A percentile compares a stretch with the other conserved stretches of the same genome.
Evolutionary conservation across 2,888 invertebrate species (phyloP).

Genomic region (Tupiocoris notatus): DNA sequence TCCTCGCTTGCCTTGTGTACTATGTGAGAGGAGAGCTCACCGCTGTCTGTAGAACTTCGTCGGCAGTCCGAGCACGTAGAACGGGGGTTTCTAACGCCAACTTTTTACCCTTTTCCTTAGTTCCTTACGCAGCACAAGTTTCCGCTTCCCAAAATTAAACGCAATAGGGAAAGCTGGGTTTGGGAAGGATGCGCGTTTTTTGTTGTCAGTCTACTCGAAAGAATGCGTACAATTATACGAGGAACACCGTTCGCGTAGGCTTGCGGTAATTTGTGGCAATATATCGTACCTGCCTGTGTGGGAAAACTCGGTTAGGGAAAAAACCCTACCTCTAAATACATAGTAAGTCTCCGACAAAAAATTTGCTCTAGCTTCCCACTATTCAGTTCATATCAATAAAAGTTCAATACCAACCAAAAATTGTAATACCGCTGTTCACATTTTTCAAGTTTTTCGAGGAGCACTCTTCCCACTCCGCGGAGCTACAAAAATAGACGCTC

Average conservation of each 20-base stretch:
- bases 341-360: neutral
- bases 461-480: no score
- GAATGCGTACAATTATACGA: constrained; percentile 2
- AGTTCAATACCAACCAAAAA: no score
- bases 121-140: constrained; percentile 2
- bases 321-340: no score
- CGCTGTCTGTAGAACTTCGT: neutral
- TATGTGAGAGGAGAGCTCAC: neutral
- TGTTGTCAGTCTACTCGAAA: neutral
- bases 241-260: neutral
- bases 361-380: no score
- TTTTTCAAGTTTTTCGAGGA: no score
- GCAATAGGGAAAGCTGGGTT: neutral
- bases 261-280: constrained; percentile 5
- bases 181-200: neutral
- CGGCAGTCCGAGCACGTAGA: constrained; percentile 26
- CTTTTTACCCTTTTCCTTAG: constrained; percentile 14
- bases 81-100: constrained; percentile 14
- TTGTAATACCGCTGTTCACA: no score
- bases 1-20: no score
- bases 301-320: neutral
- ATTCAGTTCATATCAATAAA: no score
- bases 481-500: no score
- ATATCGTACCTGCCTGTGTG: neutral
- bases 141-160: neutral